phyloP scores from a whole-genome alignment of 1,140 invertebrate genomes.

The Brachionus plicatilis region DNA sequence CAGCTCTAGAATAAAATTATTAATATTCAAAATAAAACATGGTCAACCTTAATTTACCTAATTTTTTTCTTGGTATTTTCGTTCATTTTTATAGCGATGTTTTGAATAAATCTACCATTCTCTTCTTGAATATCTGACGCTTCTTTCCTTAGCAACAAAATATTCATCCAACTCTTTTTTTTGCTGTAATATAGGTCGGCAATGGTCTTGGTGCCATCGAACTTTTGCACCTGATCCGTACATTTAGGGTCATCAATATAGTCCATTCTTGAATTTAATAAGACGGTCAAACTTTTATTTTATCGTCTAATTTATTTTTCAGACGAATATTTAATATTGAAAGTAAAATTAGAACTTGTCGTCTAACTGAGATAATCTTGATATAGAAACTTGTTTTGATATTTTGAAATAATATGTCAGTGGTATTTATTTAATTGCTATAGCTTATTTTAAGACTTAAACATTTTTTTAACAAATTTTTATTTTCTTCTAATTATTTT shows the following conservation, averaged over 20 bases:
- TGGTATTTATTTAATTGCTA: neutral
- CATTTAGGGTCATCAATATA: neutral
- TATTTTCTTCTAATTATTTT: neutral
- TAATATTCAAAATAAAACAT: neutral
- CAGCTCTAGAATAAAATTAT: neutral
- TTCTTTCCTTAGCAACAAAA: conserved; percentile 1
- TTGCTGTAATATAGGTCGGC: neutral
- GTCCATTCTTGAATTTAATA: neutral
- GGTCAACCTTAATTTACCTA: neutral
- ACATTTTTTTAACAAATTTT: neutral
- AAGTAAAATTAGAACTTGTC: neutral
- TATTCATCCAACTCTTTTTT: neutral
- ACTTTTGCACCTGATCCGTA: neutral
- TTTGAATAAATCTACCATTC: neutral
- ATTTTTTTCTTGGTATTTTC: neutral
- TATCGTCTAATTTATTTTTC: neutral
- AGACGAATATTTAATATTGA: neutral
- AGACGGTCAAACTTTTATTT: neutral
- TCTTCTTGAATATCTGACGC: neutral
- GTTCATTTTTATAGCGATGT: conserved; percentile 18
- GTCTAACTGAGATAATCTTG: conserved; percentile 36
- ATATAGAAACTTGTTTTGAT: neutral
- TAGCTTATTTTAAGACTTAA: neutral
- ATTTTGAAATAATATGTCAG: conserved; percentile 2
- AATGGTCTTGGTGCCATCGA: neutral